A percentile compares a stretch with the other conserved stretches of the same genome.
These are phyloP conservation scores for Paraescarpia echinospica DNA, from an alignment of 1,140 invertebrate species.

Conservation along the genomic window DNA sequence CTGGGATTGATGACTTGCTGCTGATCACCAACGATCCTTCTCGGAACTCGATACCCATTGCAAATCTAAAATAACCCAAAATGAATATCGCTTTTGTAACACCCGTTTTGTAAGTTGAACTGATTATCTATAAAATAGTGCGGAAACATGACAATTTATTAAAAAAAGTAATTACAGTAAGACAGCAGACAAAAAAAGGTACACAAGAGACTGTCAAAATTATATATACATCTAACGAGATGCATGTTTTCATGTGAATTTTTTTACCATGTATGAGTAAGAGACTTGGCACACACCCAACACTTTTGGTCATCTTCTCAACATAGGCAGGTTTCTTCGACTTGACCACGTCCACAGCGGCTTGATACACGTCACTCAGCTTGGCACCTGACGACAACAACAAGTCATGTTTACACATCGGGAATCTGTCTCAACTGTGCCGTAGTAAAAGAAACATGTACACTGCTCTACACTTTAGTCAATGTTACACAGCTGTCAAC, in stretches of 20 bases:
- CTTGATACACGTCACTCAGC: conserved; percentile 86
- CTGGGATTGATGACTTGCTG: conserved; percentile 79
- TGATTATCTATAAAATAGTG: neutral
- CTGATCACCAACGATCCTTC: conserved; percentile 91
- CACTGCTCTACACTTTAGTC: too few relatives aligned
- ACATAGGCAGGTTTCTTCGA: conserved; percentile 82
- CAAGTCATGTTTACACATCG: neutral
- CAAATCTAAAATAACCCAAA: conserved; percentile 66
- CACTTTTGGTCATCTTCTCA: conserved; percentile 91
- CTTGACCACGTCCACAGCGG: conserved; percentile 79
- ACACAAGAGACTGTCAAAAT: neutral
- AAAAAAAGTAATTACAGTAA: neutral
- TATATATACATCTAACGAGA: neutral
- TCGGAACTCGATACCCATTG: conserved; percentile 97
- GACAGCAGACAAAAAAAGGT: too few relatives aligned
- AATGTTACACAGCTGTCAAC: too few relatives aligned
- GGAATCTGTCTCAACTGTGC: too few relatives aligned
- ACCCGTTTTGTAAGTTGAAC: neutral
- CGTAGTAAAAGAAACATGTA: too few relatives aligned
- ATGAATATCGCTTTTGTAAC: neutral
- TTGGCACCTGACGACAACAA: conserved; percentile 64
- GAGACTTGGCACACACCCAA: conserved; percentile 66
- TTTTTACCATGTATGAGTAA: neutral
- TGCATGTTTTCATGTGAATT: neutral
- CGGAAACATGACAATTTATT: neutral